Percentiles rank a stretch among this genome's conserved stretches.
Conservation (phyloP, 2,888 invertebrate species). For the Hydraecia micacea region DNA sequence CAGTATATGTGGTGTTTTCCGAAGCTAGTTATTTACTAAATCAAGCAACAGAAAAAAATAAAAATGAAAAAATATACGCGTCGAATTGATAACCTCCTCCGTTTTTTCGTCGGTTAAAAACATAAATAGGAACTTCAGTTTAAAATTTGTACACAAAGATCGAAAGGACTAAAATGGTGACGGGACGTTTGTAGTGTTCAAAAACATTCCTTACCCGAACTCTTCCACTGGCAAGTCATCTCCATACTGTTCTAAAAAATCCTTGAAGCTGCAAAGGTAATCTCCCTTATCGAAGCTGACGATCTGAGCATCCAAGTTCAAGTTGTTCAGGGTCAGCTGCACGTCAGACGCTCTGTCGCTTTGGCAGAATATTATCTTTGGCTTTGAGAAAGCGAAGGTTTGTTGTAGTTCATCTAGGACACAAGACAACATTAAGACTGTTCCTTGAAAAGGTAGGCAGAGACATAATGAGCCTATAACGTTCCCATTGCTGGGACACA, state of each 20-base stretch:
- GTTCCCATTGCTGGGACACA: no score
- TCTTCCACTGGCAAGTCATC: conserved; percentile 70
- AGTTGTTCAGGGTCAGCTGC: conserved; percentile 70
- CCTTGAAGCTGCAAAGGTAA: conserved; percentile 71
- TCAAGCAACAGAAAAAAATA: background rate
- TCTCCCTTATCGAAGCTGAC: conserved; percentile 79
- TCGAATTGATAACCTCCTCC: no score
- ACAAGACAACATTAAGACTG: background rate
- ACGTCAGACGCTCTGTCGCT: conserved; percentile 76
- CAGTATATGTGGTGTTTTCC: no score
- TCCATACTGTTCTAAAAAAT: conserved; percentile 74
- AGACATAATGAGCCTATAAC: background rate
- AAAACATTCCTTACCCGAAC: conserved; percentile 71
- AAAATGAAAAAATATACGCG: no score
- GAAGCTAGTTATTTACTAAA: background rate
- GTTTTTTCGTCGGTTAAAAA: no score
- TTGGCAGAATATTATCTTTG: conserved; percentile 82
- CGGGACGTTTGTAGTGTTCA: background rate
- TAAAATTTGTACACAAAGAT: background rate
- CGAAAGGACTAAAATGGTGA: background rate
- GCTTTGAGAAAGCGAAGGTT: conserved; percentile 72
- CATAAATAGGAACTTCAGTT: background rate
- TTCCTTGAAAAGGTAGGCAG: background rate
- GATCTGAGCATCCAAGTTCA: conserved; percentile 72
- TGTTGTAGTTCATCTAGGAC: conserved; percentile 76